Evolutionary conservation across 2,888 invertebrate species (phyloP), one percentile per base, ranked within the genome.

Genomic region (Cremastobaeus sp.): DNA sequence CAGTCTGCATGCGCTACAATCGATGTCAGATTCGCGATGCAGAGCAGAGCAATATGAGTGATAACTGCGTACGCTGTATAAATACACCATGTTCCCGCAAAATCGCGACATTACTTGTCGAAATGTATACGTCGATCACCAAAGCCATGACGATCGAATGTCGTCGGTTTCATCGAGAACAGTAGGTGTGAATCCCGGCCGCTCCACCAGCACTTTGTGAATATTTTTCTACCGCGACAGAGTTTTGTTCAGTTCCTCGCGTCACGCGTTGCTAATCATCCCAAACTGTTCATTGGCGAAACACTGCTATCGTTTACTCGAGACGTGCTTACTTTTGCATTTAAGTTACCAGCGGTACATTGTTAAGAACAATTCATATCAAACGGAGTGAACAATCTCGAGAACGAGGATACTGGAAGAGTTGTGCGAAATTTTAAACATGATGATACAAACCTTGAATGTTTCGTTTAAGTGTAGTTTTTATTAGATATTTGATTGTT

Each of bases 201-300:
- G 37, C 30, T 55, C 41, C 4, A 21, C 6, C 4, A 3, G 32
- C 54, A 30, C 45, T 74, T 50, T 34, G 45, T 54, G 20, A 59
- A 59, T 74, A 74, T 69, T 74, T 74, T 74, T 74, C 69, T 74
- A 74, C 35, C 18, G 30, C 52, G 47, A 59, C 43, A 39, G 17
- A 45, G 48, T 45, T 39, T 6, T 65, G 52, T 66, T 73, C 34
- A 74, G 74, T 74, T 69, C 74, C 74, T 74, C 11, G 25, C 37
- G 21, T 12, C 14, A 39, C 3, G 2, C 9, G 12, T 20, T 20
- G 30, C 11, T 32, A 50, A 50, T 45, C 18, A 59, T 43, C 34
- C 50, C n/a, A 48, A 59, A 52, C 34, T 52, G 12, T 25, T 35
- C 25, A 15, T n/a, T n/a, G n/a, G n/a, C n/a, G n/a, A 35, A 54